phyloP scores from a whole-genome alignment of 2,797 vertebrate genomes.

The Phylloscopus collybita region DNA sequence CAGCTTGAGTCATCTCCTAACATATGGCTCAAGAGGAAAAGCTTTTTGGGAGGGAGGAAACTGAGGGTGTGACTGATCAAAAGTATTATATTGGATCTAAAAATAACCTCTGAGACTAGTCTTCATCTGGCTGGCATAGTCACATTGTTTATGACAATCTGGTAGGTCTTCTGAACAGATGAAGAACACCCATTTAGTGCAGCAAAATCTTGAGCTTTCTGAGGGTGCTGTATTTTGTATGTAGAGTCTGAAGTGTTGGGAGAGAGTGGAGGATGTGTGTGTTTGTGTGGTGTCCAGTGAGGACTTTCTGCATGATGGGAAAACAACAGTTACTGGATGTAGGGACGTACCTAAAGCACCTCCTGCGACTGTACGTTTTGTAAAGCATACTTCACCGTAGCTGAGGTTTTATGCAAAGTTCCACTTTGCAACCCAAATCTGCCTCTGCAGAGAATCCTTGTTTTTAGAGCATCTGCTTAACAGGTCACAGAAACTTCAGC shows the following conservation, averaged over 20 bases:
- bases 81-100: background rate
- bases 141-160: background rate
- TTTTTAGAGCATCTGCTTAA: background rate
- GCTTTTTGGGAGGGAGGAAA: background rate
- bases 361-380: background rate
- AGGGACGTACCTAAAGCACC: background rate
- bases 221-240: background rate
- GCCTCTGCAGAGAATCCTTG: background rate
- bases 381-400: background rate
- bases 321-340: background rate
- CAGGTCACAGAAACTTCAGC: background rate
- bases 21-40: constrained; percentile 1
- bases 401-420: background rate
- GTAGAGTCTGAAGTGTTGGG: background rate
- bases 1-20: background rate
- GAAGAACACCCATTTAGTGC: background rate
- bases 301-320: background rate
- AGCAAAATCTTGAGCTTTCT: background rate
- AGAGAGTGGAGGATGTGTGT: rapidly evolving
- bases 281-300: background rate
- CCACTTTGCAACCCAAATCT: background rate
- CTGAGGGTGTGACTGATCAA: background rate
- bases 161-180: background rate
- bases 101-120: background rate
- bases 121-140: background rate